Conservation (phyloP, 1,140 invertebrate genomes). For the Leptopilina clavipes region DNA sequence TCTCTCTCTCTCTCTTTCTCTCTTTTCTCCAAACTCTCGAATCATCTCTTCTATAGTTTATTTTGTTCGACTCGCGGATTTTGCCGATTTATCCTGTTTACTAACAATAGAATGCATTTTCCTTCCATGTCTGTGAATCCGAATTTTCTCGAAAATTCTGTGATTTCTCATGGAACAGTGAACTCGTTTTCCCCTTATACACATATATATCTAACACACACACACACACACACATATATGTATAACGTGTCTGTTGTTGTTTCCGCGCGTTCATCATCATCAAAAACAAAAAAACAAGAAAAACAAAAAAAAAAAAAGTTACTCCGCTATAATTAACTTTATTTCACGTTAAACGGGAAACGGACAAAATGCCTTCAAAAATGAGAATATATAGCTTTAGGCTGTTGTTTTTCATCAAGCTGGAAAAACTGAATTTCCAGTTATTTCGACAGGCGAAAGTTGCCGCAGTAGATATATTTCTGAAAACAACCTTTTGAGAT, state of each 20-base stretch:
- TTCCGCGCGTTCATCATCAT: conserved; percentile 34
- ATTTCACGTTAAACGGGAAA: not conserved
- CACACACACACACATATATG: too few species aligned
- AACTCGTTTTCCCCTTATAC: conserved; percentile 42
- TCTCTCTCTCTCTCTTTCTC: not conserved
- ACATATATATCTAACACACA: conserved; percentile 44
- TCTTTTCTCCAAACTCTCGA: conserved; percentile 28
- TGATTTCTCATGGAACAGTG: conserved; percentile 28
- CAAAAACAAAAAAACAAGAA: too few species aligned
- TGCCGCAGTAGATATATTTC: not conserved
- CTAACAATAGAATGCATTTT: conserved; percentile 53
- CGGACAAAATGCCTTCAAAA: conserved; percentile 18
- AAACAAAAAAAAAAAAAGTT: not conserved
- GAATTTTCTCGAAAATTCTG: conserved; percentile 40
- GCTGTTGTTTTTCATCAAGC: conserved; percentile 18
- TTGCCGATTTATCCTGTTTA: conserved; percentile 61
- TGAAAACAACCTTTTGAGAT: not conserved
- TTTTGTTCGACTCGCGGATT: conserved; percentile 55
- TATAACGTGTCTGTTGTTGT: conserved; percentile 58
- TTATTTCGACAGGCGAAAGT: not conserved
- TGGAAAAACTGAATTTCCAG: not conserved
- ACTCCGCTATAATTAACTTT: conserved; percentile 13
- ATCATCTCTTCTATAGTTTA: conserved; percentile 44
- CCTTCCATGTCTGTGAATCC: conserved; percentile 33
- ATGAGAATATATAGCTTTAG: conserved; percentile 13